Base-by-base conservation (phyloP, 2,797 vertebrate species). In the Intellagama lesueurii region DNA sequence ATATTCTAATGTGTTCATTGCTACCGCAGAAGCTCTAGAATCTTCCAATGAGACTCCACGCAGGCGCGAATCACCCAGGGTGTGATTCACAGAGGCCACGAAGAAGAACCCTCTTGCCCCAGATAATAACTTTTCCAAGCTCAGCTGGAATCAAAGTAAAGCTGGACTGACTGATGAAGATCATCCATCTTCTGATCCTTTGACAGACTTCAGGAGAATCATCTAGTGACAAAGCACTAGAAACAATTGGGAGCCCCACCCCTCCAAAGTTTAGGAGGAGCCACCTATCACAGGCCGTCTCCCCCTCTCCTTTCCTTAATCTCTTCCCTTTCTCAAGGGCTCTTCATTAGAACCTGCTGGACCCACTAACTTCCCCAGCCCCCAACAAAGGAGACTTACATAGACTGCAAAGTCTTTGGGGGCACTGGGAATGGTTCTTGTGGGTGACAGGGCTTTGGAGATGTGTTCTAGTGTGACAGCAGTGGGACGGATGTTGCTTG, bases 401-500 rank as follows among this genome's bases (percentile, higher is more conserved):
- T 97, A 98, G 92, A 98, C 92, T 3, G 96, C 87, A 0, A 99
- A 99, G 94, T 98, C 98, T 93, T 96, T 98, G 32, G 98, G 98
- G 1, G 99, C 99, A 0, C 98, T 99, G 95, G 98, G 97, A 68
- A 99, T 99, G 91, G 94, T 97, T 19, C 98, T 98, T 2, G 97
- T 98, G 26, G 99, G 99, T 0, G 98, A 98, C 93, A 98, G 96
- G 81, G 96, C 97, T 89, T 96, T 98, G 0, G 99, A 97, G 90
- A 99, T 97, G 83, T 99, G 99, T 91, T 99, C 99, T 87, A 99
- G 93, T 0, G 98, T 98, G 92, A 99, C 98, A 0, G 99, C 98
- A 0, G 95, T 99, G 90, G 98, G 98, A 32, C 14, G 96, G 90
- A 99, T 97, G 1, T 96, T 95, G 90, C 98, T 96, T 3, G 99